phyloP scores from a whole-genome alignment of 1,140 invertebrate genomes.

The Ditylenchus dipsaci region DNA sequence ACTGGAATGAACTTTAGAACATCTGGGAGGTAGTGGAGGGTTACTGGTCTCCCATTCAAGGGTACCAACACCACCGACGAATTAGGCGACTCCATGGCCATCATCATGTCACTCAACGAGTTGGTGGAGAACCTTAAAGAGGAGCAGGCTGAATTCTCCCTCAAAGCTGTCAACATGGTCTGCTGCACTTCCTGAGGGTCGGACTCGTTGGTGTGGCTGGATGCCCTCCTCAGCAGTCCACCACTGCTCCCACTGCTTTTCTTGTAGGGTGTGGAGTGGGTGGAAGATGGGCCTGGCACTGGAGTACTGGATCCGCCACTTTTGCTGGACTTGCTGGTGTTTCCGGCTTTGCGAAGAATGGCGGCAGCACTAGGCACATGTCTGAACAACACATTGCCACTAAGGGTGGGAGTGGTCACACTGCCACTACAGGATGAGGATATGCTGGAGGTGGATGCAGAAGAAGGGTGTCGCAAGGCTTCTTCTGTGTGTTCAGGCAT shows the following conservation, averaged over 20 bases:
- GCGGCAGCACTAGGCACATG: too few relatives aligned
- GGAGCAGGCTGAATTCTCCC: neutral
- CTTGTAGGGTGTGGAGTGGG: neutral
- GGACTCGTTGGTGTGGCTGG: neutral
- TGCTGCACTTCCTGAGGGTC: neutral
- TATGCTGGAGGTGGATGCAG: too few relatives aligned
- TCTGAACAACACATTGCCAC: too few relatives aligned
- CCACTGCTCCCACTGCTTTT: neutral
- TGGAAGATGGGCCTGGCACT: neutral
- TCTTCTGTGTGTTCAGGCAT: too few relatives aligned
- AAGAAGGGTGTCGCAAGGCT: too few relatives aligned
- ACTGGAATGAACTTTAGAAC: neutral
- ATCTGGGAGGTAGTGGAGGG: neutral
- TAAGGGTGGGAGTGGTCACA: too few relatives aligned
- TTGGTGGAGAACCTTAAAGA: neutral
- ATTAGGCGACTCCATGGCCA: neutral
- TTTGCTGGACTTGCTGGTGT: too few relatives aligned
- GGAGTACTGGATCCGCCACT: too few relatives aligned
- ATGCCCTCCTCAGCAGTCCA: neutral
- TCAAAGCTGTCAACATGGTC: too few relatives aligned
- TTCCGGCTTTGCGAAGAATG: too few relatives aligned
- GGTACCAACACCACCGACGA: neutral
- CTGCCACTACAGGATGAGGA: too few relatives aligned
- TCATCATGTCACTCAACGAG: neutral
- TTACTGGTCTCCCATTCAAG: neutral